Conservation (phyloP, 2,797 vertebrate species). For the Nothura maculosa region DNA sequence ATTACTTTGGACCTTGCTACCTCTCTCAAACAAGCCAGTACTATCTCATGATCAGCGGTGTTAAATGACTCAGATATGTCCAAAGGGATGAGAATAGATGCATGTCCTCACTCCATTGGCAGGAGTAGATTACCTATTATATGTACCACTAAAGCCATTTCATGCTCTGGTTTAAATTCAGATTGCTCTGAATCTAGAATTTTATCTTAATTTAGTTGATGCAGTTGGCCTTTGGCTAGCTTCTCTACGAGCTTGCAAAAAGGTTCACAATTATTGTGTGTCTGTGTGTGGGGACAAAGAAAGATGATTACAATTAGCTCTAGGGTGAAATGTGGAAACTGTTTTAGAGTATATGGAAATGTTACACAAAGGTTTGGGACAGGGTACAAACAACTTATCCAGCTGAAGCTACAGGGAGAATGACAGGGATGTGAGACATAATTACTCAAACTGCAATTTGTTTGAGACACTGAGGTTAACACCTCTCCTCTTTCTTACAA, state of each 20-base stretch:
- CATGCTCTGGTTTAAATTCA: slow-evolving; percentile 33
- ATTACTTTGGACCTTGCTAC: slow-evolving; percentile 34
- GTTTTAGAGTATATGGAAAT: slow-evolving; percentile 35
- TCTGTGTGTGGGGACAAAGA: slow-evolving; percentile 32
- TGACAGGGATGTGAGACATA: slow-evolving; percentile 11
- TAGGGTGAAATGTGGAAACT: slow-evolving; percentile 63
- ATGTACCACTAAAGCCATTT: slow-evolving; percentile 16
- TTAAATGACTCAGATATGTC: slow-evolving; percentile 36
- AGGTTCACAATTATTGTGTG: slow-evolving; percentile 39
- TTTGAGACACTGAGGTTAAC: slow-evolving; percentile 39
- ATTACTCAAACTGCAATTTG: slow-evolving; percentile 56
- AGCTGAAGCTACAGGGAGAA: slow-evolving; percentile 42
- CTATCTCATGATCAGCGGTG: neutral
- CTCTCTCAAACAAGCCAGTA: slow-evolving; percentile 26
- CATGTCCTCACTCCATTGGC: neutral
- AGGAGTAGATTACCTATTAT: slow-evolving; percentile 13
- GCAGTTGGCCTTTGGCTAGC: slow-evolving; percentile 52
- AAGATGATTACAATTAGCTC: slow-evolving; percentile 42
- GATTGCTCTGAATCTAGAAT: slow-evolving; percentile 39
- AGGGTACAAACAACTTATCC: slow-evolving; percentile 61
- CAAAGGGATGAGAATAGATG: slow-evolving; percentile 15
- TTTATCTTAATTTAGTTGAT: slow-evolving; percentile 59
- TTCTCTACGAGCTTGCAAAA: slow-evolving; percentile 21
- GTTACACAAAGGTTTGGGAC: slow-evolving; percentile 36
- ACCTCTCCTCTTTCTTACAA: neutral